These are phyloP conservation scores for Oeneis ivallda DNA, from an alignment of 2,888 invertebrate species.

Conservation along the genomic window DNA sequence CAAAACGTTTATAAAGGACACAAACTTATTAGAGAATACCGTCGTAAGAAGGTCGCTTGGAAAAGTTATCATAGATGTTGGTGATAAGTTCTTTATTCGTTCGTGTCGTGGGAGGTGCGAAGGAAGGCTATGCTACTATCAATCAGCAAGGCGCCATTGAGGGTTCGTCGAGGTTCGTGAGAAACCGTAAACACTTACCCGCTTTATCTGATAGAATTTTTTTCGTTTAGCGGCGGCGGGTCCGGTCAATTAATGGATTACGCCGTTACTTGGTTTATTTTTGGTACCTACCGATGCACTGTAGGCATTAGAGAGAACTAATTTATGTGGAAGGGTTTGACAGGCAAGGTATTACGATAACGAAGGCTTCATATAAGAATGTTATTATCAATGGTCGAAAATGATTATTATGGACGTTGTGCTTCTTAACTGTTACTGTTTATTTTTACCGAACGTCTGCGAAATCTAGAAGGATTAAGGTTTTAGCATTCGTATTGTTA, in stretches of 20 bases:
- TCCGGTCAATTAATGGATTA: conserved; percentile 80
- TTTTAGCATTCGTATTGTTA: background rate
- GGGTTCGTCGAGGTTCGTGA: conserved; percentile 78
- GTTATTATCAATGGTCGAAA: conserved; percentile 43
- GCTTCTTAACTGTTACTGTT: conserved; percentile 6
- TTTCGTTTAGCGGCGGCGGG: conserved; percentile 72
- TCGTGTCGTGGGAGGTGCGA: conserved; percentile 55
- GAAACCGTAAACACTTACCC: conserved; percentile 81
- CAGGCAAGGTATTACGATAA: conserved; percentile 65
- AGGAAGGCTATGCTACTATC: conserved; percentile 74
- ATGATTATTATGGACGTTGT: conserved; percentile 15
- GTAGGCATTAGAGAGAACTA: conserved; percentile 62
- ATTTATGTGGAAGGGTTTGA: conserved; percentile 75
- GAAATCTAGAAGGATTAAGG: conserved; percentile 16
- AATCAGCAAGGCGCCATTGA: conserved; percentile 81
- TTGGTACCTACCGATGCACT: conserved; percentile 60
- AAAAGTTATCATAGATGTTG: conserved; percentile 43
- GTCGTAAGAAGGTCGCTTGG: conserved; percentile 34
- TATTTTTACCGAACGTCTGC: background rate
- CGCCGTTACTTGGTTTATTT: conserved; percentile 78
- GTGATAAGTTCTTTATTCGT: conserved; percentile 47
- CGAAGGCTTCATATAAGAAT: conserved; percentile 57
- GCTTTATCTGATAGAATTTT: conserved; percentile 78
- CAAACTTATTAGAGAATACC: conserved; percentile 46
- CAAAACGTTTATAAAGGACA: conserved; percentile 39